phyloP scores from a whole-genome alignment of 2,888 invertebrate genomes.

The Campoplex nolae region DNA sequence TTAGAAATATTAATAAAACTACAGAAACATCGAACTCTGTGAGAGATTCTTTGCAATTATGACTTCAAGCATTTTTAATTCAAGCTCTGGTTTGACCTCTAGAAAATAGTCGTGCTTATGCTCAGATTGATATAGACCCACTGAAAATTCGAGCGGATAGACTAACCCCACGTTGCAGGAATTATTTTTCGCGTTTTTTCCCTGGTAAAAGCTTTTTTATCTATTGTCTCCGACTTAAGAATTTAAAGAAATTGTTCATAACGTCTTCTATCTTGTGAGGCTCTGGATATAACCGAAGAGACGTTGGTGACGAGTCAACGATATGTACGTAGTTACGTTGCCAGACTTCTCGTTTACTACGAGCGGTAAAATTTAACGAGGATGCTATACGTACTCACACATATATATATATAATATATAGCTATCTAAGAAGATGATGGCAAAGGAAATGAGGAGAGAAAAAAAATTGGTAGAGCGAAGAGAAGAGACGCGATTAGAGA shows the following conservation, averaged over 20 bases:
- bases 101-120: too few species aligned
- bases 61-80: too few species aligned
- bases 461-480: constrained; percentile 56
- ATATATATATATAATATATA: neutral
- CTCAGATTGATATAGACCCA: neutral
- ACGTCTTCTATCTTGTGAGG: constrained; percentile 13
- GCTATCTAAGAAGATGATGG: constrained; percentile 41
- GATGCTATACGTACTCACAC: neutral
- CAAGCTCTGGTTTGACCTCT: too few species aligned
- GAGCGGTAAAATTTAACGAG: constrained; percentile 74
- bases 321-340: constrained; percentile 32
- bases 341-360: constrained; percentile 53
- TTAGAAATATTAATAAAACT: neutral
- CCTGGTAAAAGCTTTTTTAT: neutral
- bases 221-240: neutral
- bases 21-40: neutral
- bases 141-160: neutral
- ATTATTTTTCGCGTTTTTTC: neutral
- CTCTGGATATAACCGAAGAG: constrained; percentile 13
- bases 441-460: constrained; percentile 49
- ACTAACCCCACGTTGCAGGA: neutral
- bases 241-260: constrained; percentile 29
- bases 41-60: neutral
- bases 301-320: constrained; percentile 33
- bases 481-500: constrained; percentile 73